These are phyloP conservation scores for Drosophila seguyi DNA, from an alignment of 1,140 invertebrate species.

Conservation along the genomic window DNA sequence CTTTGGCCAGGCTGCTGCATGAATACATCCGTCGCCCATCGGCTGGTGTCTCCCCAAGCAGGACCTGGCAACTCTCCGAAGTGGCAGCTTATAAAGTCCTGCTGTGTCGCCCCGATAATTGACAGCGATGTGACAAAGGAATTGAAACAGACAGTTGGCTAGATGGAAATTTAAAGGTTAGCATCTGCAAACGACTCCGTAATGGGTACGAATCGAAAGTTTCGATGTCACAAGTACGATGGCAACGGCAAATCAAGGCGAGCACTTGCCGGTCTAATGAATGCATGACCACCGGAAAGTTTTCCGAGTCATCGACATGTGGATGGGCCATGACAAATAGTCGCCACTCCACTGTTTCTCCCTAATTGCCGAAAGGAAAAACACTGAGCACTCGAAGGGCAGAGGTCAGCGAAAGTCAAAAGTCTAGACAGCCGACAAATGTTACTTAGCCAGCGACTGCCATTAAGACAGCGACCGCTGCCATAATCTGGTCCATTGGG, in stretches of 20 bases:
- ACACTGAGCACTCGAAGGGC: neutral
- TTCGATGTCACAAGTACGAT: conserved; percentile 4
- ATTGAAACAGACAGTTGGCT: conserved; percentile 61
- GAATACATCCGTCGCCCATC: conserved; percentile 44
- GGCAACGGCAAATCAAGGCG: too few species aligned
- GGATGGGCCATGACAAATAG: conserved; percentile 40
- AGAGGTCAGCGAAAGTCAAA: conserved; percentile 57
- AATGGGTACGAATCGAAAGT: conserved; percentile 8
- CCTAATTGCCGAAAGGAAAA: conserved; percentile 37
- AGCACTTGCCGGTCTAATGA: conserved; percentile 17
- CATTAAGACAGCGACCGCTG: conserved; percentile 21
- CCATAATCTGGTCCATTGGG: conserved; percentile 31
- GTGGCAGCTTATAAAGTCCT: conserved; percentile 75
- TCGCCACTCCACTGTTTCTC: neutral
- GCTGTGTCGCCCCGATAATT: conserved; percentile 76
- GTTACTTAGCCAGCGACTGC: conserved; percentile 4
- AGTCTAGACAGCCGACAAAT: conserved; percentile 68
- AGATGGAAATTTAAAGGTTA: conserved; percentile 49
- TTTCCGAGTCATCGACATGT: conserved; percentile 44
- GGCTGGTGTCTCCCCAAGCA: conserved; percentile 28
- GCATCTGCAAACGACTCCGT: conserved; percentile 20
- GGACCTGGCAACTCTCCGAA: conserved; percentile 49
- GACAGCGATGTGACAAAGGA: conserved; percentile 68
- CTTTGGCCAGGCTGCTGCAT: conserved; percentile 61
- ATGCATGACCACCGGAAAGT: conserved; percentile 15